A percentile compares a stretch with the other conserved stretches of the same genome.
Conservation (phyloP, 2,113 vertebrate genomes). For the Salvator merianae region DNA sequence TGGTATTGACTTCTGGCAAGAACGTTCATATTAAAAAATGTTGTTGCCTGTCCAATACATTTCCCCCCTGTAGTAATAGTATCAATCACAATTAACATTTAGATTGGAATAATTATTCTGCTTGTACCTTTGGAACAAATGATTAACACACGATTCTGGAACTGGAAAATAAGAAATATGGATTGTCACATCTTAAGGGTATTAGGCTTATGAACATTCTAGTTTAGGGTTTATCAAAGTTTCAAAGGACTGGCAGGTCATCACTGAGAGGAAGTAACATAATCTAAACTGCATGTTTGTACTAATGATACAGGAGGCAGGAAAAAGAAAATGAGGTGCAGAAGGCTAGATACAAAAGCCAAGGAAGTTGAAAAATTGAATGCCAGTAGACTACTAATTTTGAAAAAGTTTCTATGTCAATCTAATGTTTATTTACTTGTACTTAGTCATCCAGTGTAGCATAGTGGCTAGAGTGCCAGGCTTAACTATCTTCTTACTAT, state of each 20-base stretch:
- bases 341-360: background rate
- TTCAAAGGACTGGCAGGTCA: background rate
- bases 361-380: background rate
- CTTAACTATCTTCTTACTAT: no score
- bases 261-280: background rate
- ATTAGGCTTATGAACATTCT: background rate
- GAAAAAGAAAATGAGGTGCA: background rate
- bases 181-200: background rate
- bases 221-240: background rate
- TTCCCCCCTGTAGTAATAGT: background rate
- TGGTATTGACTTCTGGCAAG: background rate
- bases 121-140: background rate
- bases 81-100: constrained; percentile 2
- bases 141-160: background rate
- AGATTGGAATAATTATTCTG: constrained; percentile 2
- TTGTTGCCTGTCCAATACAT: background rate
- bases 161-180: background rate
- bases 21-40: background rate
- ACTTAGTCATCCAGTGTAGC: no score
- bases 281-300: no score
- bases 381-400: background rate
- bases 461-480: no score
- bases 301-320: background rate
- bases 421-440: no score
- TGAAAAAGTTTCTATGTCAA: background rate